Evolutionary conservation across 1,140 invertebrate species (phyloP).

Genomic region (Drosophila persimilis): DNA sequence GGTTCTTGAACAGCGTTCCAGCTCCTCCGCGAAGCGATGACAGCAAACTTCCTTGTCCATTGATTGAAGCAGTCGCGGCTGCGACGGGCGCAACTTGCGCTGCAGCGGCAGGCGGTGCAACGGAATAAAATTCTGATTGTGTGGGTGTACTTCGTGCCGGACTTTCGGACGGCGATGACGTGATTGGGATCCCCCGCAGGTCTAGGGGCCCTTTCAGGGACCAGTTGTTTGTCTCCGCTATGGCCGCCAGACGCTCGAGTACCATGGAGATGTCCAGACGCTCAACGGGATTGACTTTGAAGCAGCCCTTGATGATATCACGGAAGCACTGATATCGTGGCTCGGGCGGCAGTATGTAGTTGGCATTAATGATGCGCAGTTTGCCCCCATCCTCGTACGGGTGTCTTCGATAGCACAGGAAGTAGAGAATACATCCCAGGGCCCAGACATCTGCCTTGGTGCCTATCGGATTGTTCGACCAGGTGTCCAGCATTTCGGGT

Average conservation of each 20-base stretch:
- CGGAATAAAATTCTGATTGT: constrained; percentile 78
- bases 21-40: constrained; percentile 92
- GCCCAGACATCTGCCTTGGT: constrained; percentile 97
- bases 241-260: constrained; percentile 92
- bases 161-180: constrained; percentile 56
- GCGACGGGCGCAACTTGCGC: constrained; percentile 37
- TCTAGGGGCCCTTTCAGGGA: constrained; percentile 88
- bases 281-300: constrained; percentile 90
- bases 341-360: constrained; percentile 94
- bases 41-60: constrained; percentile 86
- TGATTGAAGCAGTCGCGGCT: constrained; percentile 42
- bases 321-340: constrained; percentile 92
- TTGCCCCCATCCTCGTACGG: constrained; percentile 99
- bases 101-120: constrained; percentile 45
- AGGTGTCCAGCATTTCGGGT: constrained; percentile 98
- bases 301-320: constrained; percentile 94
- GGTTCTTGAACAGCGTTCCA: constrained; percentile 94
- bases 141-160: constrained; percentile 57
- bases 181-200: constrained; percentile 68
- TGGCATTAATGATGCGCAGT: constrained; percentile 97
- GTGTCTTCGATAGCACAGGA: constrained; percentile 96
- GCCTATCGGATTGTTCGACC: constrained; percentile 97
- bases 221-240: constrained; percentile 92
- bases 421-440: constrained; percentile 97
- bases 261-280: constrained; percentile 90